phyloP scores from a whole-genome alignment of 2,888 invertebrate genomes.

The Tribolium freemani region DNA sequence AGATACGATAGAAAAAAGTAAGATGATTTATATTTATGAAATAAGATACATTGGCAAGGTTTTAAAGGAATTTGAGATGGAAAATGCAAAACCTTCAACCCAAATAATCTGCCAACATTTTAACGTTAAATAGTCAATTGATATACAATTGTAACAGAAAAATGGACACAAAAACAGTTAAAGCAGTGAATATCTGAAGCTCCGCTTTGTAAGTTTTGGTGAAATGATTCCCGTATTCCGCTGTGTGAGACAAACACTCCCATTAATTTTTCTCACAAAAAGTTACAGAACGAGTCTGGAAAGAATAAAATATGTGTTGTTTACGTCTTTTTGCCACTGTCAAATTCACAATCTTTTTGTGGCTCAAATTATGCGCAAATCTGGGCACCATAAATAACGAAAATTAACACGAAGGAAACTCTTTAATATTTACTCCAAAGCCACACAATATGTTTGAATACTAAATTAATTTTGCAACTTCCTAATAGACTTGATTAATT shows the following conservation, averaged over 20 bases:
- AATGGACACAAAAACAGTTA: no score
- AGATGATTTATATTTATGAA: no score
- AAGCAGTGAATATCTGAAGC: background rate
- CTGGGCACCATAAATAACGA: conserved; percentile 9
- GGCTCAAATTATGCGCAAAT: background rate
- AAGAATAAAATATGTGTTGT: conserved; percentile 1
- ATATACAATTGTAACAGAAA: no score
- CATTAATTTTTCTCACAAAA: background rate
- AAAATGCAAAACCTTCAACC: no score
- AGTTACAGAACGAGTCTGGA: background rate
- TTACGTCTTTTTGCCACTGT: background rate
- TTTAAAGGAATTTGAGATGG: no score
- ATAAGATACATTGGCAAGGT: no score
- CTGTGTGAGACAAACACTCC: background rate
- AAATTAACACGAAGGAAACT: background rate
- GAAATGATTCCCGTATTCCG: background rate
- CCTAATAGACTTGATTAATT: conserved; percentile 20
- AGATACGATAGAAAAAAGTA: no score
- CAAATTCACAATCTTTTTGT: background rate
- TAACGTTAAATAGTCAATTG: no score
- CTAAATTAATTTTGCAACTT: conserved; percentile 20
- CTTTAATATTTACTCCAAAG: conserved; percentile 16
- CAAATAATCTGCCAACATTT: no score
- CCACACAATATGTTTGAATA: conserved; percentile 16
- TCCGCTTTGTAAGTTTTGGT: background rate